Percentiles rank a stretch among this genome's conserved stretches.
These are phyloP conservation scores for Thelaira solivaga DNA, from an alignment of 2,888 invertebrate genomes.

Conservation along the genomic window DNA sequence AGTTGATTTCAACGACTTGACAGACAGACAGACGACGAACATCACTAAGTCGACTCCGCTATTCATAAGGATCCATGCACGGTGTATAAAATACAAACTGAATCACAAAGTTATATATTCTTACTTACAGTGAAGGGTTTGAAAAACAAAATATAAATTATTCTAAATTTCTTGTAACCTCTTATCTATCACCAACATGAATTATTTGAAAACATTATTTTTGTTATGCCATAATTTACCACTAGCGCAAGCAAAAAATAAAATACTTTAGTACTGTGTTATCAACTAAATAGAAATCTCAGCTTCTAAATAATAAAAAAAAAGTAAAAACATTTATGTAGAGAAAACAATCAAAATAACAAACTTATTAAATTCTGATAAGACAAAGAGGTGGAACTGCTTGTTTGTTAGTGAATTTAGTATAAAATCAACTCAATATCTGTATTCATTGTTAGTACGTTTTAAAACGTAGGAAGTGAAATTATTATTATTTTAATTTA, in stretches of 20 bases:
- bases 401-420: background rate
- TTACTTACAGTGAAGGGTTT: too few species aligned
- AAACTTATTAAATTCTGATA: constrained; percentile 9
- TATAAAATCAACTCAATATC: constrained; percentile 44
- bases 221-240: background rate
- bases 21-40: too few species aligned
- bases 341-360: constrained; percentile 2
- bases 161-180: too few species aligned
- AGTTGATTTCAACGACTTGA: too few species aligned
- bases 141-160: too few species aligned
- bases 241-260: background rate
- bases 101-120: too few species aligned
- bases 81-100: too few species aligned
- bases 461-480: constrained; percentile 27
- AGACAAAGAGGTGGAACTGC: background rate
- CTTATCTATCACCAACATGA: too few species aligned
- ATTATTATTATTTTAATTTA: background rate
- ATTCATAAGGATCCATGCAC: too few species aligned
- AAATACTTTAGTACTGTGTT: background rate
- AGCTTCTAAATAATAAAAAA: background rate
- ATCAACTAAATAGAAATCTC: constrained; percentile 22
- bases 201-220: too few species aligned
- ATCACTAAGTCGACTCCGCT: too few species aligned
- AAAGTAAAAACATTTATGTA: background rate
- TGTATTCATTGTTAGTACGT: constrained; percentile 33